Evolutionary conservation across 2,797 vertebrate species (phyloP).

Genomic region (Falco novaeseelandiae): DNA sequence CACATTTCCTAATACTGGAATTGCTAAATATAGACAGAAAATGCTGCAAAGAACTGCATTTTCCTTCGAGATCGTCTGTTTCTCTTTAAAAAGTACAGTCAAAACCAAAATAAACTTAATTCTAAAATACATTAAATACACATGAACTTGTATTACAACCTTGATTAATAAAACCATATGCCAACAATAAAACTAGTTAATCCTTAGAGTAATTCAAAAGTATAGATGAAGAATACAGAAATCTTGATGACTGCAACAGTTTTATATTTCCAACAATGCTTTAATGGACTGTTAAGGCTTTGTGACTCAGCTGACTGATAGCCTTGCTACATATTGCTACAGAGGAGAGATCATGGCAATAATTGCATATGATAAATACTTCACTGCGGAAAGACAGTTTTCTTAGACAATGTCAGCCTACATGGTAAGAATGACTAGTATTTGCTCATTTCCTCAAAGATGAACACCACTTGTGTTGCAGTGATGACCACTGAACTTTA

Average conservation of each 20-base stretch:
- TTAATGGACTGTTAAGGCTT: not conserved
- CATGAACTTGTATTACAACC: not conserved
- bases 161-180: not conserved
- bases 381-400: not conserved
- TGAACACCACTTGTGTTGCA: not conserved
- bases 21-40: not conserved
- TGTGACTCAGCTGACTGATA: not conserved
- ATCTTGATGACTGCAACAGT: not conserved
- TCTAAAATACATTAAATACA: not conserved
- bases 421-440: not conserved
- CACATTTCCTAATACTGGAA: not conserved
- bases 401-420: not conserved
- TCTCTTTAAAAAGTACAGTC: not conserved
- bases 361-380: not conserved
- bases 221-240: not conserved
- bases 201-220: not conserved
- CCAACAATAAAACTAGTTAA: not conserved
- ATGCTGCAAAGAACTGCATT: not conserved
- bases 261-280: not conserved
- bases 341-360: not conserved
- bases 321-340: not conserved
- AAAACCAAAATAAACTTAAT: not conserved
- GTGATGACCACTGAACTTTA: accelerated
- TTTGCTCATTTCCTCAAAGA: not conserved
- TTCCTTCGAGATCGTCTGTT: not conserved